These are phyloP conservation scores for Anser brachyrhynchus DNA, from an alignment of 2,113 vertebrate species.

Conservation along the genomic window DNA sequence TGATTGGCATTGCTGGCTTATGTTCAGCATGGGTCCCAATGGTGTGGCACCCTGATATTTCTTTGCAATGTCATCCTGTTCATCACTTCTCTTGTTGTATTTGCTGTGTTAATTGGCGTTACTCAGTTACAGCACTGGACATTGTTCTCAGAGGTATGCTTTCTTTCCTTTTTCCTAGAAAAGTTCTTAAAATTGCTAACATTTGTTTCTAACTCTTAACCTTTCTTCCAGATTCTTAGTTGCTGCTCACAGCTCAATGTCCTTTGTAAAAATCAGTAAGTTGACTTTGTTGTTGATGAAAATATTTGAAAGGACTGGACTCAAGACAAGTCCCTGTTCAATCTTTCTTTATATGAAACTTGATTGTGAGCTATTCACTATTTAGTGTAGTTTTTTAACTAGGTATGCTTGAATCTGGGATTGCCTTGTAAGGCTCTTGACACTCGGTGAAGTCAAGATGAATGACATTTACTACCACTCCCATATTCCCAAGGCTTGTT, in stretches of 20 bases:
- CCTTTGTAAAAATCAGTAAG: background rate
- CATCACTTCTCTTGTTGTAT: background rate
- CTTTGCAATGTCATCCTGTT: background rate
- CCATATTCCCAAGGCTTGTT: background rate
- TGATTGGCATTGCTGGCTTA: background rate
- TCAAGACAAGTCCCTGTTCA: background rate
- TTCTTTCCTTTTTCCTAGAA: background rate
- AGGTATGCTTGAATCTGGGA: background rate
- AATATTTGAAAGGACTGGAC: background rate
- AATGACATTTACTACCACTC: background rate
- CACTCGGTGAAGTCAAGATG: background rate
- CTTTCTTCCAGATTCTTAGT: background rate
- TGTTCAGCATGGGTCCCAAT: background rate
- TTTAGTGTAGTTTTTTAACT: background rate
- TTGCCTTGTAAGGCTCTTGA: background rate
- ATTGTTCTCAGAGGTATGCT: background rate
- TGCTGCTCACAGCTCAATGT: background rate
- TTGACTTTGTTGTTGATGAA: background rate
- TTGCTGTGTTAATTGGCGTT: background rate
- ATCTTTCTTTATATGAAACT: background rate
- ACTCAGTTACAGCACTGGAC: rapidly evolving
- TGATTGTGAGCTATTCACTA: background rate
- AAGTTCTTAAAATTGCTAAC: background rate
- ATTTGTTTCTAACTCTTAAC: background rate
- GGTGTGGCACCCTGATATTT: background rate